Percentiles rank a stretch among this genome's conserved stretches.
Evolutionary conservation across 2,888 invertebrate genomes (phyloP).

Genomic region (Peribatodes rhomboidaria): DNA sequence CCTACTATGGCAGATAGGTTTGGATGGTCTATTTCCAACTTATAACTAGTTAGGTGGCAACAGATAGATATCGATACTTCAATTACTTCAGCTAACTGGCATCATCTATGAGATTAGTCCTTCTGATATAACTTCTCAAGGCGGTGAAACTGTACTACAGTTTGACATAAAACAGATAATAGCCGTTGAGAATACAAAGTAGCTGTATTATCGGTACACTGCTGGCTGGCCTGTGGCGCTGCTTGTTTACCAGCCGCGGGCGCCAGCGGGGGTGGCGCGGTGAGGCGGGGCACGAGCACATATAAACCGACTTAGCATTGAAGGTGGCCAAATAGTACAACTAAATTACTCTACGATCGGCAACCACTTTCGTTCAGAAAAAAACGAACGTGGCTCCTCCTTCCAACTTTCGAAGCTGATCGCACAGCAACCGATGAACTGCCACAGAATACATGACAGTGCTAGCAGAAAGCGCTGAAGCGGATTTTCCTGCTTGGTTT

Average conservation of each 20-base stretch:
- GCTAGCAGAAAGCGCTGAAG: neutral
- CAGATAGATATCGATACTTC: too few relatives aligned
- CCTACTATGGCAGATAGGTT: too few relatives aligned
- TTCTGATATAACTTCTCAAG: slow-evolving; percentile 2
- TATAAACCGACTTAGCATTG: neutral
- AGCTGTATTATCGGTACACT: neutral
- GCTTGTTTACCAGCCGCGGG: neutral
- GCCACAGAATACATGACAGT: neutral
- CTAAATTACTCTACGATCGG: neutral
- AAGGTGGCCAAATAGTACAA: neutral
- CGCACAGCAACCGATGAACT: neutral
- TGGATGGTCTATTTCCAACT: too few relatives aligned
- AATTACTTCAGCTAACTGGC: too few relatives aligned
- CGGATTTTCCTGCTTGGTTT: slow-evolving; percentile 7
- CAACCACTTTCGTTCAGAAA: neutral
- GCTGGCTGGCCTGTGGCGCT: slow-evolving; percentile 12
- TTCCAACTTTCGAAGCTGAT: neutral
- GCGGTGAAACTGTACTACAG: slow-evolving; percentile 2
- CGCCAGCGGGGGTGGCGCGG: neutral
- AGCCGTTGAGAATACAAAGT: slow-evolving; percentile 18
- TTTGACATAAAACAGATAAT: slow-evolving; percentile 21
- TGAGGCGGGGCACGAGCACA: neutral
- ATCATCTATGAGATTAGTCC: neutral
- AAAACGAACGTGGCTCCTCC: neutral
- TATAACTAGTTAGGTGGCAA: too few relatives aligned